Percentiles rank a stretch among this genome's conserved stretches.
Evolutionary conservation across 2,888 invertebrate genomes (phyloP).

Genomic region (Ellobium chinense): DNA sequence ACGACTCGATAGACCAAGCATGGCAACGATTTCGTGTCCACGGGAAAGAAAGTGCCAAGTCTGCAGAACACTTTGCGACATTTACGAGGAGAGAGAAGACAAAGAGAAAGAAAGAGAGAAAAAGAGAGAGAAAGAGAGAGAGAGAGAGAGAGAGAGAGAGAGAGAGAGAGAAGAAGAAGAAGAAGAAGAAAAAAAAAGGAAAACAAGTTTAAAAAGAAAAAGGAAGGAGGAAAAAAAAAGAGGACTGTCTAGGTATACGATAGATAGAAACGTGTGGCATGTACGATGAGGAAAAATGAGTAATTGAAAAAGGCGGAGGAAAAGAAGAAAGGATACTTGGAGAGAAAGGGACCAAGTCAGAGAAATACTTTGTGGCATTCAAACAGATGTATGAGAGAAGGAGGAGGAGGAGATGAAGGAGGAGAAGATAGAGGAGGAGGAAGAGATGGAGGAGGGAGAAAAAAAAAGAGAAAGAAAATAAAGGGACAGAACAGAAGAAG

Average conservation of each 20-base stretch:
- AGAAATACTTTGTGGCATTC: too few species aligned
- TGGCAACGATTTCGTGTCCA: background rate
- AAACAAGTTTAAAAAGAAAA: background rate
- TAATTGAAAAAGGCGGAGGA: too few species aligned
- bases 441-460: background rate
- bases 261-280: too few species aligned
- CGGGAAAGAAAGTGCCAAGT: background rate
- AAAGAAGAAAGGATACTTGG: too few species aligned
- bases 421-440: background rate
- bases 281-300: too few species aligned
- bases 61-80: background rate
- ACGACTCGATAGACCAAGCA: background rate
- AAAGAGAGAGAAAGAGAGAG: constrained; percentile 25
- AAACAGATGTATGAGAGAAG: too few species aligned
- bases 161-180: constrained; percentile 25
- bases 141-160: constrained; percentile 28
- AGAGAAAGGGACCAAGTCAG: too few species aligned
- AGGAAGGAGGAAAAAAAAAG: background rate
- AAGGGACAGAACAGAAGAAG: too few species aligned
- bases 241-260: too few species aligned
- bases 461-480: background rate
- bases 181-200: constrained; percentile 8
- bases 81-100: too few species aligned
- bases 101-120: constrained; percentile 19
- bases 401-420: background rate